phyloP scores from a whole-genome alignment of 2,888 invertebrate genomes.

The Yponomeuta cagnagella region DNA sequence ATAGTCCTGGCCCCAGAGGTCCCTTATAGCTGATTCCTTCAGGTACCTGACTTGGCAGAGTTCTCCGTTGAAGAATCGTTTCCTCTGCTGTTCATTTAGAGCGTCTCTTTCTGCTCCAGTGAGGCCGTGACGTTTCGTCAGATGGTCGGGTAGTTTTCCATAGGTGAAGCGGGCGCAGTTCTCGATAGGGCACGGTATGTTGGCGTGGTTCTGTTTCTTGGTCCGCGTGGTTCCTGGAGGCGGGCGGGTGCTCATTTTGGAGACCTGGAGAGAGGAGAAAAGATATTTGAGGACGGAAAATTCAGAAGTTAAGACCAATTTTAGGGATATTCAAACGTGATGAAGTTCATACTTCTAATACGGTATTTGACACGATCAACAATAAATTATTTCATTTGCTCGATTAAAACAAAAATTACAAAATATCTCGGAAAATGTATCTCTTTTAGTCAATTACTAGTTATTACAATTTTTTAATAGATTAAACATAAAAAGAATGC shows the following conservation, averaged over 20 bases:
- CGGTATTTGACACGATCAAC: no score
- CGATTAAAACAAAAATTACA: no score
- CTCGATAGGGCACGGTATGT: constrained; percentile 72
- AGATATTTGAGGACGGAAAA: background rate
- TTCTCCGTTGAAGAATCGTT: constrained; percentile 72
- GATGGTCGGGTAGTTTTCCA: constrained; percentile 69
- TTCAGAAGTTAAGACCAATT: background rate
- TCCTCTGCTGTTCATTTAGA: constrained; percentile 69
- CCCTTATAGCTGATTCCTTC: constrained; percentile 70
- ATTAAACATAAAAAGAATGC: no score
- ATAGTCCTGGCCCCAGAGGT: constrained; percentile 69
- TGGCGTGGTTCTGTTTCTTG: constrained; percentile 72
- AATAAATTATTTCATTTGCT: no score
- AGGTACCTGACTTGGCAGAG: constrained; percentile 69
- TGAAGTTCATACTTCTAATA: no score
- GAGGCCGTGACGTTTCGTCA: constrained; percentile 69
- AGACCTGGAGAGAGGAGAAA: background rate
- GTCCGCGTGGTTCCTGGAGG: constrained; percentile 49
- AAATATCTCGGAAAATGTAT: no score
- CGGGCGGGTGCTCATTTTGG: constrained; percentile 3
- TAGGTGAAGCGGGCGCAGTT: constrained; percentile 72
- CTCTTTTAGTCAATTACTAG: no score
- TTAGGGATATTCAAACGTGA: background rate
- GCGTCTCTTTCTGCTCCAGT: constrained; percentile 67
- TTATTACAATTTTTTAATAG: no score